Percentiles rank a stretch among this genome's conserved stretches.
phyloP scores from a whole-genome alignment of 2,113 vertebrate genomes.

The Anhinga rufa region DNA sequence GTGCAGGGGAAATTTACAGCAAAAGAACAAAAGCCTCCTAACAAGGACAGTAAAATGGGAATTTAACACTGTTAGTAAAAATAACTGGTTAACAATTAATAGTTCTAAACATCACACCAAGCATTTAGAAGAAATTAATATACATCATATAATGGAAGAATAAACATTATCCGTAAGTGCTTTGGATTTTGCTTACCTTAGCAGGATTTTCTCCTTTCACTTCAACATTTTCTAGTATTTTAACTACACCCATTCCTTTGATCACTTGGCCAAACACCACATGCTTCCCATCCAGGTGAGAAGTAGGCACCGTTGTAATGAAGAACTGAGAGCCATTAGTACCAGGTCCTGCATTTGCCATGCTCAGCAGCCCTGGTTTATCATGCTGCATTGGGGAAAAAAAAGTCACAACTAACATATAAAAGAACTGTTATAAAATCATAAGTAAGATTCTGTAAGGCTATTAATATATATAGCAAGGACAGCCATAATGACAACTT shows the following conservation, averaged over 20 bases:
- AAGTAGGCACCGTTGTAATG: conserved; percentile 90
- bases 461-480: neutral
- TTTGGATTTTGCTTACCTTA: conserved; percentile 70
- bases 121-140: neutral
- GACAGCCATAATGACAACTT: neutral
- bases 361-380: conserved; percentile 87
- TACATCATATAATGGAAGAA: neutral
- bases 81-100: neutral
- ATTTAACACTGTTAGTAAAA: neutral
- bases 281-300: conserved; percentile 91
- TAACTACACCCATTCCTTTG: conserved; percentile 89
- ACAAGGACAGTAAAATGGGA: neutral
- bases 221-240: conserved; percentile 84
- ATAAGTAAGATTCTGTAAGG: neutral
- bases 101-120: neutral
- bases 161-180: neutral
- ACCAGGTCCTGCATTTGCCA: conserved; percentile 91
- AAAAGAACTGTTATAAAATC: neutral
- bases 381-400: conserved; percentile 78
- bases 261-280: conserved; percentile 94
- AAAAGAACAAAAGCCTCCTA: neutral
- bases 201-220: conserved; percentile 83
- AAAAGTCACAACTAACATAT: neutral
- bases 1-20: neutral
- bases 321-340: conserved; percentile 99